Base-by-base conservation (phyloP, 2,888 invertebrate species). In the Megastigmus dorsalis region DNA sequence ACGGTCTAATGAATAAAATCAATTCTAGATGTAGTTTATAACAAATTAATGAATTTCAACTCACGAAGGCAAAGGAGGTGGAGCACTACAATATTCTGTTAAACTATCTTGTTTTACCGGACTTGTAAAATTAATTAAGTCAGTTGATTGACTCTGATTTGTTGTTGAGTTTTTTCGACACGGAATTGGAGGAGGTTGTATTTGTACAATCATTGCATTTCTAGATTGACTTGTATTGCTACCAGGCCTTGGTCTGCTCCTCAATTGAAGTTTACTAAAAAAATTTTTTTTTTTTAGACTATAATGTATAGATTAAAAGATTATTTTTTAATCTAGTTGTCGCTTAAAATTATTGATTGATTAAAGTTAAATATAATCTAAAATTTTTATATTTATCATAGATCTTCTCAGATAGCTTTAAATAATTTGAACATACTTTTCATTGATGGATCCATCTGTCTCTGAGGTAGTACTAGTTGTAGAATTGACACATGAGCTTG, bases 211-310 rank as follows among this genome's bases (percentile, higher is more conserved):
- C 68, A 84, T 85, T 71, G 81, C 83, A 68, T 88, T 81, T 82
- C 86, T 89, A 28, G 85, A 80, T 71, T 88, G 87, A 54, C 88
- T 87, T 78, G 88, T 87, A 75, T 90, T 89, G 5, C 89, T 89
- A 13, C 91, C 92, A 15, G 92, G 92, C 80, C 92, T 88, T 13
- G 92, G 92, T 75, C 92, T 88, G 77, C 90, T 89, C 82, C 90
- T 90, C 78, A 89, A 86, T 79, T 88, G 88, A 75, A 89, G 88
- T 78, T 89, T 87, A 75, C 83, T 86, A 20, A 62, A 50, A 50
- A 57, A 36, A 30, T 41, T 54, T 7, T n/a, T 26, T 60, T 20
- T 4, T 6, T 38, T 54, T 2, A 7, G n/a, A 33, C 5, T 23
- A 9, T 4, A 15, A 26, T 50, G 36, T 23, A 1, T n/a, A n/a